phyloP scores from a whole-genome alignment of 2,888 invertebrate genomes.

The Eupithecia insigniata region DNA sequence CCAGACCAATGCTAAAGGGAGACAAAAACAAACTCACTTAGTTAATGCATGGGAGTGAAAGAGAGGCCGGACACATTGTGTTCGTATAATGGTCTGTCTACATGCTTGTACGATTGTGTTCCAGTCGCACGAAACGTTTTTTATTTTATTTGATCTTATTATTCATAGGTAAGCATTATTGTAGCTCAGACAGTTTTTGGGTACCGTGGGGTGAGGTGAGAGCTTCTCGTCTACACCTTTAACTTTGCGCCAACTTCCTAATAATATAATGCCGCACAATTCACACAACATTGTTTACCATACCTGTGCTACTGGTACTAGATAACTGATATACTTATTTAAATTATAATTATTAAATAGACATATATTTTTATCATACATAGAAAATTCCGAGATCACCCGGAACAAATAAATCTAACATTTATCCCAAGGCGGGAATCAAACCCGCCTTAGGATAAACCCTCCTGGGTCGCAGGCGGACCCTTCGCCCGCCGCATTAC shows the following conservation, averaged over 20 bases:
- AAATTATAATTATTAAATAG: not conserved
- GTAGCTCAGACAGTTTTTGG: constrained; percentile 59
- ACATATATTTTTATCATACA: too few species aligned
- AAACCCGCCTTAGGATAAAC: too few species aligned
- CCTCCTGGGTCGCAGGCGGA: too few species aligned
- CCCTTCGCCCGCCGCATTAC: too few species aligned
- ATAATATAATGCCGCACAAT: not conserved
- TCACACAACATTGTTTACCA: not conserved
- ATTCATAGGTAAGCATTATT: constrained; percentile 80
- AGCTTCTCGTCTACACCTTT: not conserved
- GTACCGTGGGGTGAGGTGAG: constrained; percentile 47
- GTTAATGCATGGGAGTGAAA: constrained; percentile 52
- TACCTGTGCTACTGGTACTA: not conserved
- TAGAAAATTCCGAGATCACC: not conserved
- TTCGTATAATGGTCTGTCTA: constrained; percentile 78
- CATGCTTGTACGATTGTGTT: constrained; percentile 77
- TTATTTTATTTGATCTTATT: constrained; percentile 74
- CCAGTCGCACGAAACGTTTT: constrained; percentile 65
- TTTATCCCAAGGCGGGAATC: too few species aligned
- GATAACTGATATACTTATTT: not conserved
- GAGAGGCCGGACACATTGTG: constrained; percentile 71
- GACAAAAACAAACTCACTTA: constrained; percentile 58
- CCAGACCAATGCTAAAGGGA: constrained; percentile 65
- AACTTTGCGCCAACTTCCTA: not conserved
- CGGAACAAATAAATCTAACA: not conserved